These are phyloP conservation scores for Apodemia duryi DNA, from an alignment of 2,888 invertebrate genomes.

Conservation along the genomic window DNA sequence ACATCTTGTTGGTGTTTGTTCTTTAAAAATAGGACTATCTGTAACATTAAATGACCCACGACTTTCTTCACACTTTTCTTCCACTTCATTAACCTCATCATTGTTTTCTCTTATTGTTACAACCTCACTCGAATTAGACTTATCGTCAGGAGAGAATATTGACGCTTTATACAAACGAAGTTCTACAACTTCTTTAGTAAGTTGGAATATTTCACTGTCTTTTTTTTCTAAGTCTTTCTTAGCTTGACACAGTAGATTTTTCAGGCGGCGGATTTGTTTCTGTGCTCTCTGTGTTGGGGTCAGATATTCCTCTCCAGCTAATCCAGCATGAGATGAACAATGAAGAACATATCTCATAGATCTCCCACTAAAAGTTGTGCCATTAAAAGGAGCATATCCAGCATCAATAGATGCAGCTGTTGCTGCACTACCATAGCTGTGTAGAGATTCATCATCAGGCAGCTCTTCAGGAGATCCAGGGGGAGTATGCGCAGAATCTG, in stretches of 20 bases:
- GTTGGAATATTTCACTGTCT: slow-evolving; percentile 88
- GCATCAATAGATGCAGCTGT: slow-evolving; percentile 90
- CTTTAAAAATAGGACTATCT: slow-evolving; percentile 69
- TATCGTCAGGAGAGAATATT: slow-evolving; percentile 88
- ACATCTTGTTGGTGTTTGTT: slow-evolving; percentile 63
- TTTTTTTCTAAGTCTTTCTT: slow-evolving; percentile 88
- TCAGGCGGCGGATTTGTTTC: slow-evolving; percentile 87
- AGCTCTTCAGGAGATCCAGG: slow-evolving; percentile 82
- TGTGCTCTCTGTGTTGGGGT: slow-evolving; percentile 94
- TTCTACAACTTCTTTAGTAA: slow-evolving; percentile 90
- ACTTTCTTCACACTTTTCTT: slow-evolving; percentile 63
- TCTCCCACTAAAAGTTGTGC: slow-evolving; percentile 84
- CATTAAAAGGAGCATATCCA: slow-evolving; percentile 88
- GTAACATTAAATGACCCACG: slow-evolving; percentile 67
- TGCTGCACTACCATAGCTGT: slow-evolving; percentile 88
- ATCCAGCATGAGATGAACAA: slow-evolving; percentile 88
- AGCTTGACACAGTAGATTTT: slow-evolving; percentile 85
- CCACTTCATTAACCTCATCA: slow-evolving; percentile 55
- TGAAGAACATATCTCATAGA: slow-evolving; percentile 90
- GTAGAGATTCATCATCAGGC: slow-evolving; percentile 88
- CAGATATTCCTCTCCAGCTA: slow-evolving; percentile 89
- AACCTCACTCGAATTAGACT: slow-evolving; percentile 87
- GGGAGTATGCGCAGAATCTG: slow-evolving; percentile 77
- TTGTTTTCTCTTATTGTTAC: slow-evolving; percentile 86
- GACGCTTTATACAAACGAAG: slow-evolving; percentile 89